A percentile compares a stretch with the other conserved stretches of the same genome.
Evolutionary conservation across 2,888 invertebrate species (phyloP).

Genomic region (Tachina grossa): DNA sequence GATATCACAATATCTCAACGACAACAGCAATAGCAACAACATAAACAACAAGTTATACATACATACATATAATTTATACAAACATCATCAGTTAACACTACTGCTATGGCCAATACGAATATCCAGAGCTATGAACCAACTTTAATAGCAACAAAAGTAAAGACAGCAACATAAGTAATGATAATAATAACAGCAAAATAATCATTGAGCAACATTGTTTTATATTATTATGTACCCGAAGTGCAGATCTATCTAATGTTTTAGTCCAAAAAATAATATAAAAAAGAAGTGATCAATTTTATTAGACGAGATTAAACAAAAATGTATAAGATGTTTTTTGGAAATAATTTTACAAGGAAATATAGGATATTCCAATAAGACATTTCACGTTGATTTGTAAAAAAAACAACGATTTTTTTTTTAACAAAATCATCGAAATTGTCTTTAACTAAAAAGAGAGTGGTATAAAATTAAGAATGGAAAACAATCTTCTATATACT

Average conservation of each 20-base stretch:
- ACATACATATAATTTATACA: conserved; percentile 11
- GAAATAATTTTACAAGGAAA: too few relatives aligned
- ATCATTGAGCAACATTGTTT: conserved; percentile 30
- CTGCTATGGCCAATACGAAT: conserved; percentile 52
- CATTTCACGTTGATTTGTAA: too few relatives aligned
- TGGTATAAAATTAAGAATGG: too few relatives aligned
- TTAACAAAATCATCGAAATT: too few relatives aligned
- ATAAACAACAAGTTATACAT: conserved; percentile 39
- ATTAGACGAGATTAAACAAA: too few relatives aligned
- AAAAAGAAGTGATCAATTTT: too few relatives aligned
- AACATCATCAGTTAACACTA: conserved; percentile 47
- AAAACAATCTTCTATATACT: too few relatives aligned
- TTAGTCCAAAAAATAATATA: neutral
- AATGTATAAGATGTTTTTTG: too few relatives aligned
- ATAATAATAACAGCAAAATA: conserved; percentile 54
- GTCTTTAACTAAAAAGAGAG: too few relatives aligned
- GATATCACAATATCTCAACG: conserved; percentile 52
- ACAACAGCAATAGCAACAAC: conserved; percentile 45
- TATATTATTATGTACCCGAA: conserved; percentile 11
- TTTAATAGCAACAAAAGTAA: conserved; percentile 31
- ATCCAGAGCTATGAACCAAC: conserved; percentile 26
- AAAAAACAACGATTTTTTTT: too few relatives aligned
- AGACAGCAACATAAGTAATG: conserved; percentile 48
- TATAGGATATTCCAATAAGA: too few relatives aligned
- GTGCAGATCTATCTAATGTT: neutral